Evolutionary conservation across 2,797 vertebrate species (phyloP), one percentile per base, ranked within the genome.

Genomic region (Champsocephalus esox): DNA sequence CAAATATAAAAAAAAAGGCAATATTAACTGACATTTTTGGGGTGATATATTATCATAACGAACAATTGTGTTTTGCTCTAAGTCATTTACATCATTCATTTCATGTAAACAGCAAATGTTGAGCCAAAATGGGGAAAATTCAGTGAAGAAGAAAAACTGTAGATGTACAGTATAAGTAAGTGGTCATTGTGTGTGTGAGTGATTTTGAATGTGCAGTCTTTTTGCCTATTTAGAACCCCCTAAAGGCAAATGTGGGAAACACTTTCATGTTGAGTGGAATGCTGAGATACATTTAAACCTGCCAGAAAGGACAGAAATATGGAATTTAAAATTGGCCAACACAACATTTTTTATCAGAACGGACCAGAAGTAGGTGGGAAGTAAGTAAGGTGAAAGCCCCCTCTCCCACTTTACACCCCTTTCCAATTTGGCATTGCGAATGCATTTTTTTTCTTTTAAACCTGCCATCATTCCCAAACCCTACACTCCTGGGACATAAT

Each of bases 191-290:
- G 19, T 19, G 19, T 19, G 19, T 19, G 19, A 19, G 19, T 75
- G 12, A 48, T 49, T 67, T 48, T 24, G 24, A 67, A 48, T 10
- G 12, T 32, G 48, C 0, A 70, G 32, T 78, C 46, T 66, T 77
- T 65, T 70, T 73, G 28, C 19, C 54, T 67, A 63, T 71, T 82
- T 79, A 56, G 58, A 70, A 43, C 83, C 7, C 58, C 52, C 64
- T 73, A 45, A 51, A 50, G 52, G 70, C 28, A 69, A 77, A 75
- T 62, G 34, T 70, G 59, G 58, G 51, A 70, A 57, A 66, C 10
- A 52, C 45, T 50, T 14, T 65, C 38, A 64, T 45, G 32, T 43
- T 54, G 62, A 64, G 49, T 61, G 55, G 52, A 70, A 68, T 32
- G 17, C 46, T 58, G 46, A 51, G 21, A 58, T 78, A 16, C 60